These are phyloP conservation scores for Zonitis immaculata DNA, from an alignment of 2,888 invertebrate species.

Conservation along the genomic window DNA sequence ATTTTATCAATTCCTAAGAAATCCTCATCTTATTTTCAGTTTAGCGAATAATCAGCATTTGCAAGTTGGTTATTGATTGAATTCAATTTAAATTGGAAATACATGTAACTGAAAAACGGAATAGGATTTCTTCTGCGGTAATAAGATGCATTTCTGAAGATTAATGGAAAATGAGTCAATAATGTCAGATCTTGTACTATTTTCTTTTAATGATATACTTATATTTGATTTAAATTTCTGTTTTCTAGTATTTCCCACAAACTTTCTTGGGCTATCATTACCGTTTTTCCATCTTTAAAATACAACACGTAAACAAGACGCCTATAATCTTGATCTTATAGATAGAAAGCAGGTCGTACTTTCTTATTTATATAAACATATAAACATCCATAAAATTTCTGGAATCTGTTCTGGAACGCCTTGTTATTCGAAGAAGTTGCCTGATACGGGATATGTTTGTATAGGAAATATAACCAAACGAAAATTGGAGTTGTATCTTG, in stretches of 20 bases:
- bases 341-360: neutral
- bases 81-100: neutral
- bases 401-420: neutral
- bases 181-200: too few relatives aligned
- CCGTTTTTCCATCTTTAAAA: neutral
- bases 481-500: neutral
- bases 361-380: too few relatives aligned
- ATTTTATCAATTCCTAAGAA: too few relatives aligned
- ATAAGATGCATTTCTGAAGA: neutral
- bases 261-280: too few relatives aligned
- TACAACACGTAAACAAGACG: neutral
- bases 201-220: too few relatives aligned
- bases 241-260: too few relatives aligned
- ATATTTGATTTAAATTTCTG: too few relatives aligned
- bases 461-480: too few relatives aligned
- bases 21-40: too few relatives aligned
- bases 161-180: neutral
- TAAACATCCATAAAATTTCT: too few relatives aligned
- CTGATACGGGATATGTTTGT: neutral
- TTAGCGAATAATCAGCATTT: too few relatives aligned
- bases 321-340: neutral
- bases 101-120: neutral
- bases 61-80: neutral
- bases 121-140: neutral
- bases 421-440: neutral